phyloP scores from a whole-genome alignment of 2,888 invertebrate species.

The Phyllotreta striolata region DNA sequence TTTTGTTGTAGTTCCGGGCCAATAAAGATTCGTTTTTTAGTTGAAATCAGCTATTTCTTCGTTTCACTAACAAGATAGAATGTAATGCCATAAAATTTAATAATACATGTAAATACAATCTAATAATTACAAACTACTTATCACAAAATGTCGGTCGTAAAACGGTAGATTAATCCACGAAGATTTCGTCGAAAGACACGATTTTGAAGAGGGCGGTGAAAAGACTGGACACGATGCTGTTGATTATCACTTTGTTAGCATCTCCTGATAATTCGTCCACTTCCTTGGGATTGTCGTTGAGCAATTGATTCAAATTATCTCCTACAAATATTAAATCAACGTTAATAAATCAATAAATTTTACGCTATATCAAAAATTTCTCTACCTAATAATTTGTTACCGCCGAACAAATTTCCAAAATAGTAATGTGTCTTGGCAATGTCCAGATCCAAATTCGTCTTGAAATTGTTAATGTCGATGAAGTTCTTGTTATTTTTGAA shows the following conservation, averaged over 20 bases:
- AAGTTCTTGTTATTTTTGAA: conserved; percentile 48
- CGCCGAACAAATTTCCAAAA: conserved; percentile 49
- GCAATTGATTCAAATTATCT: conserved; percentile 57
- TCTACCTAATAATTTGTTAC: conserved; percentile 46
- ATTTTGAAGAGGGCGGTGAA: conserved; percentile 31
- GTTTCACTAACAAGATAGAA: too few relatives aligned
- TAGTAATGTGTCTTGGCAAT: conserved; percentile 44
- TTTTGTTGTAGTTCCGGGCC: too few relatives aligned
- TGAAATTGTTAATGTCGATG: conserved; percentile 39
- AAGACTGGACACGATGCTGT: conserved; percentile 35
- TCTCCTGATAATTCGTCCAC: conserved; percentile 54
- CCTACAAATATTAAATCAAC: conserved; percentile 52
- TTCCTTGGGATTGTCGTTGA: conserved; percentile 60
- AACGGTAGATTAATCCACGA: conserved; percentile 15
- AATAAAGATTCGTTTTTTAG: too few relatives aligned
- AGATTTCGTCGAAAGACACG: conserved; percentile 39
- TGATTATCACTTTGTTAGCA: conserved; percentile 34
- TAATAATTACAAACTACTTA: not conserved
- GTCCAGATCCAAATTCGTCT: conserved; percentile 41
- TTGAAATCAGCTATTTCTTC: too few relatives aligned
- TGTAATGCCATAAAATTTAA: too few relatives aligned
- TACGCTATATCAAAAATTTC: conserved; percentile 10
- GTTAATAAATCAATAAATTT: not conserved
- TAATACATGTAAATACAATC: too few relatives aligned
- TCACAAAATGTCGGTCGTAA: not conserved